phyloP scores from a whole-genome alignment of 2,113 vertebrate species.

The Urocynchramus pylzowi region DNA sequence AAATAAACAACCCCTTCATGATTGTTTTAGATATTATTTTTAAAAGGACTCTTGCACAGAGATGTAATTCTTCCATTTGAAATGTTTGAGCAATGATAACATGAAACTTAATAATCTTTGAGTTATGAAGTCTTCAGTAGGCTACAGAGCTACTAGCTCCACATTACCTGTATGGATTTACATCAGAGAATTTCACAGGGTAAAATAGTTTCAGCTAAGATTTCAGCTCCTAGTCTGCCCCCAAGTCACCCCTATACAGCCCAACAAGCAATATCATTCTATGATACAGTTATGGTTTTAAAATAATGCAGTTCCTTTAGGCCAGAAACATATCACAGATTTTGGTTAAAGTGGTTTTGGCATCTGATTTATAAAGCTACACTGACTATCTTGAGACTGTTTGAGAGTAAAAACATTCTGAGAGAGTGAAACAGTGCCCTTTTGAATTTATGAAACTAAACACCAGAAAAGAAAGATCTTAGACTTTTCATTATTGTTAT shows the following conservation, averaged over 20 bases:
- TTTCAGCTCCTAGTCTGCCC: background rate
- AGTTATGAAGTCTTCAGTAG: background rate
- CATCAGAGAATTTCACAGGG: background rate
- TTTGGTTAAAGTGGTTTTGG: background rate
- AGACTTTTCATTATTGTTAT: background rate
- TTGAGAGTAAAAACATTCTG: background rate
- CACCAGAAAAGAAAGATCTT: background rate
- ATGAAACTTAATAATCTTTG: background rate
- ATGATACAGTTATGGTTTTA: background rate
- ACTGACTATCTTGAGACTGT: background rate
- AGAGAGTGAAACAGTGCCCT: background rate
- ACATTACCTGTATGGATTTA: background rate
- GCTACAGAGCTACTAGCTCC: background rate
- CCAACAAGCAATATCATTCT: background rate
- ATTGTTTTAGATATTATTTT: background rate
- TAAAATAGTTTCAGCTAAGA: background rate
- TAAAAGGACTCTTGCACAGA: background rate
- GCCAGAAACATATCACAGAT: background rate
- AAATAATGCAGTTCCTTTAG: background rate
- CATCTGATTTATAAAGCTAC: slow-evolving; percentile 8
- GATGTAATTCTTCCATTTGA: background rate
- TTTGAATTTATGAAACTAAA: background rate
- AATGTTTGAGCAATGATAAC: background rate
- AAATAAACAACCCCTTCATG: background rate
- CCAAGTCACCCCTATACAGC: background rate